Evolutionary conservation across 2,797 vertebrate genomes (phyloP).

Genomic region (Cygnus olor): DNA sequence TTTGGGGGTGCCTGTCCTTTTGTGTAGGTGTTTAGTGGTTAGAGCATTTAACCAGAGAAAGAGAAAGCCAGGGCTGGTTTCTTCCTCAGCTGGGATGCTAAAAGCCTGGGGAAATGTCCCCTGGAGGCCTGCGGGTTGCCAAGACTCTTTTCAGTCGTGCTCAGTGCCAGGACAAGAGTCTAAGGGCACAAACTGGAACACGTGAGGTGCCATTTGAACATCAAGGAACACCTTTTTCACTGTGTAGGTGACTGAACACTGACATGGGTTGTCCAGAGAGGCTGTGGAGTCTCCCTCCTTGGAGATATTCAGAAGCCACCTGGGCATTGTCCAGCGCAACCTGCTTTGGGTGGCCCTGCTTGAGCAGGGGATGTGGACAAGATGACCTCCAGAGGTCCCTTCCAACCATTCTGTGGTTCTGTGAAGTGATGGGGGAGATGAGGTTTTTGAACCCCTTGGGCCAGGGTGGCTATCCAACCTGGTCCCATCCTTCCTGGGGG

Average conservation of each 20-base stretch:
- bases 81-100: not conserved
- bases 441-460: not conserved
- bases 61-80: not conserved
- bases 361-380: not conserved
- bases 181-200: not conserved
- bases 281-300: not conserved
- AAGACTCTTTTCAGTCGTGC: not conserved
- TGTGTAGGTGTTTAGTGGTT: not conserved
- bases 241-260: not conserved
- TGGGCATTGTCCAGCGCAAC: not conserved
- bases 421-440: not conserved
- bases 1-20: constrained; percentile 8
- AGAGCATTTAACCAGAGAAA: not conserved
- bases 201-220: too few relatives aligned
- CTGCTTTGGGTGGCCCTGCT: not conserved
- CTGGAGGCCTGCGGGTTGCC: not conserved
- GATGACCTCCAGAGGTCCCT: not conserved
- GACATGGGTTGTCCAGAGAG: not conserved
- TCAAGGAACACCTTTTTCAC: not conserved
- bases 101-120: not conserved
- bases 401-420: not conserved
- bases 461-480: not conserved
- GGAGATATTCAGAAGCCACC: not conserved
- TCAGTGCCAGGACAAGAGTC: not conserved
- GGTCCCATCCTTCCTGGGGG: not conserved